Evolutionary conservation across 2,797 vertebrate genomes (phyloP).

Genomic region (Macropodus opercularis): DNA sequence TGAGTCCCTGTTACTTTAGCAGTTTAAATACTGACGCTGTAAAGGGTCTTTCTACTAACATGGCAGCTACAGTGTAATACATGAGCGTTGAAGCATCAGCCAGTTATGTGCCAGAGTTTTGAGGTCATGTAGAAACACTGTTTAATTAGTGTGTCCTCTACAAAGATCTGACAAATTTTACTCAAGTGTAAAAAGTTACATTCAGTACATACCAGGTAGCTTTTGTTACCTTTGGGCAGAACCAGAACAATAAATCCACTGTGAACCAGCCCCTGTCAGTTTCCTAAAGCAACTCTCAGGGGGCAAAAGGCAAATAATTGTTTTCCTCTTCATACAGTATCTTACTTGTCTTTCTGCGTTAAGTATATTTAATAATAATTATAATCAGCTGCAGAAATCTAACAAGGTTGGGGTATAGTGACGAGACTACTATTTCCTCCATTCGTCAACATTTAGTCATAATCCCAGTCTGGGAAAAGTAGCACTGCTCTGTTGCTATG

Average conservation of each 20-base stretch:
- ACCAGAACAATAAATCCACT: not conserved
- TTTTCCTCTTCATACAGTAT: not conserved
- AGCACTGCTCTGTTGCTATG: conserved; percentile 74
- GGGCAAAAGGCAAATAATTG: not conserved
- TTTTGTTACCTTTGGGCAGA: not conserved
- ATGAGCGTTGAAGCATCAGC: not conserved
- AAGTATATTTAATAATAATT: too few relatives aligned
- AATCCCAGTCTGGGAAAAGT: conserved; percentile 40
- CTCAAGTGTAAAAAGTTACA: not conserved
- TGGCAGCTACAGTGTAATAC: not conserved
- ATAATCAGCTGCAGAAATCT: not conserved
- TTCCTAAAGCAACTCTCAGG: not conserved
- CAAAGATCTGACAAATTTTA: not conserved
- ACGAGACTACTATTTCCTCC: not conserved
- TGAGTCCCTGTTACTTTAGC: not conserved
- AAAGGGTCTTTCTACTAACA: too few relatives aligned
- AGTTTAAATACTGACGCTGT: too few relatives aligned
- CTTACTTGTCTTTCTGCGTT: not conserved
- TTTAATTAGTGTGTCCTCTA: not conserved
- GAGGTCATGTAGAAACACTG: not conserved
- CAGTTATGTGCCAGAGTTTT: not conserved
- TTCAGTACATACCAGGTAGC: not conserved
- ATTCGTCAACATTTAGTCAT: conserved; percentile 15
- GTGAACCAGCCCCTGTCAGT: not conserved
- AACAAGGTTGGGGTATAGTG: not conserved